These are phyloP conservation scores for Spisula solida DNA, from an alignment of 2,888 invertebrate species.

Conservation along the genomic window DNA sequence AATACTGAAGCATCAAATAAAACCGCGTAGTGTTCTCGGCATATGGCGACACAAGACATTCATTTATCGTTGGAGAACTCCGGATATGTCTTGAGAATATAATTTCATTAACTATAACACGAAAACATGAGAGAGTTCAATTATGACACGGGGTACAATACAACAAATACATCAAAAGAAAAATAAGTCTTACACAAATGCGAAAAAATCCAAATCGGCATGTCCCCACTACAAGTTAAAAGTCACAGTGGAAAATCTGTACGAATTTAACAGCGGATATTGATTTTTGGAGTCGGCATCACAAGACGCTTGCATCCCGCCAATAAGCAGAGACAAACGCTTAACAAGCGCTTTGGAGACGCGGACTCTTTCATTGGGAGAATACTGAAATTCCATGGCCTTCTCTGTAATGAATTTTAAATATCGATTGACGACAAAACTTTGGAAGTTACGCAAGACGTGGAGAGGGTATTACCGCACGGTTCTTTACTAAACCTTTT, in stretches of 20 bases:
- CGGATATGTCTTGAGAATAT: not conserved
- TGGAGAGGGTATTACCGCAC: not conserved
- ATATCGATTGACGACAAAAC: conserved; percentile 8
- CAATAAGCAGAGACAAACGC: conserved; percentile 35
- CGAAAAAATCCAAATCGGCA: conserved; percentile 31
- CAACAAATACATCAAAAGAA: conserved; percentile 1
- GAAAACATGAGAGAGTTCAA: not conserved
- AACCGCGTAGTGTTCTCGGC: not conserved
- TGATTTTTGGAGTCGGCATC: conserved; percentile 36
- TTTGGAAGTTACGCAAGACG: not conserved
- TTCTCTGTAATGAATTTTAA: conserved; percentile 18
- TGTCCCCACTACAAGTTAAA: conserved; percentile 31
- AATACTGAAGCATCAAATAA: not conserved
- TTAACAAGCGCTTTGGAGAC: conserved; percentile 19
- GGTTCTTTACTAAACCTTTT: not conserved
- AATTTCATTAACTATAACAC: not conserved
- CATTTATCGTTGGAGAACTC: not conserved
- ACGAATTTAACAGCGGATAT: conserved; percentile 37
- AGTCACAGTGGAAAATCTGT: conserved; percentile 45
- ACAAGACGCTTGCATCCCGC: conserved; percentile 41
- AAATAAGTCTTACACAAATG: conserved; percentile 1
- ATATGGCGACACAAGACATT: not conserved
- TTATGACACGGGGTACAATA: not conserved
- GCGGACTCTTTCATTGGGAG: not conserved
- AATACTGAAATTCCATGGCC: conserved; percentile 1